A percentile compares a stretch with the other conserved stretches of the same genome.
phyloP scores from a whole-genome alignment of 1,140 invertebrate species.

The Diuraphis noxia region DNA sequence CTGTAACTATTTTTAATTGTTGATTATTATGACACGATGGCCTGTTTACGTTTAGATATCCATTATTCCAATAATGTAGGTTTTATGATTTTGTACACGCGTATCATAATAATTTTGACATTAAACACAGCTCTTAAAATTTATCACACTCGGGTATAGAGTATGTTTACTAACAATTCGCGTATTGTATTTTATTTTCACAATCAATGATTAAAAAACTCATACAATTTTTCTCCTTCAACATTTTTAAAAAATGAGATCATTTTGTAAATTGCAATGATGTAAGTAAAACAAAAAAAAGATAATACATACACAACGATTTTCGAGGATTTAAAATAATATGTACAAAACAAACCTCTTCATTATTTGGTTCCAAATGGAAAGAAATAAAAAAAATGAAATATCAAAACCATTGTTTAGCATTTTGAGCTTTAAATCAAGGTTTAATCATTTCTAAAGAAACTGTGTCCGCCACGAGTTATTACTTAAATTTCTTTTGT shows the following conservation, averaged over 20 bases:
- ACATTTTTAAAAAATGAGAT: constrained; percentile 1
- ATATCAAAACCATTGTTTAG: background rate
- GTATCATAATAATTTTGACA: background rate
- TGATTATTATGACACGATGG: background rate
- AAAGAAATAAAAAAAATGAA: background rate
- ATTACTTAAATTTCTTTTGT: background rate
- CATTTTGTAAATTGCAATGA: constrained; percentile 14
- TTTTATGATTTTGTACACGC: background rate
- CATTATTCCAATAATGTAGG: background rate
- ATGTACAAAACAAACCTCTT: background rate
- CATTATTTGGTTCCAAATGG: background rate
- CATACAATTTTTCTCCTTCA: background rate
- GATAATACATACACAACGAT: background rate
- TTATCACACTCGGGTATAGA: background rate
- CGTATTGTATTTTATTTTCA: constrained; percentile 4
- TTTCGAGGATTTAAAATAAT: constrained; percentile 6
- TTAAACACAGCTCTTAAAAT: constrained; percentile 2
- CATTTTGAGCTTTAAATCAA: background rate
- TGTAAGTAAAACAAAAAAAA: background rate
- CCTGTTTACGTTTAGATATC: background rate
- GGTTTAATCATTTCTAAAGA: background rate
- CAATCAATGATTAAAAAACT: background rate
- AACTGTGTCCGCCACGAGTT: background rate
- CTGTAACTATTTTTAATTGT: background rate
- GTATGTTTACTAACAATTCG: background rate